Evolutionary conservation across 2,888 invertebrate genomes (phyloP).

Genomic region (Tromatobia lineatoria): DNA sequence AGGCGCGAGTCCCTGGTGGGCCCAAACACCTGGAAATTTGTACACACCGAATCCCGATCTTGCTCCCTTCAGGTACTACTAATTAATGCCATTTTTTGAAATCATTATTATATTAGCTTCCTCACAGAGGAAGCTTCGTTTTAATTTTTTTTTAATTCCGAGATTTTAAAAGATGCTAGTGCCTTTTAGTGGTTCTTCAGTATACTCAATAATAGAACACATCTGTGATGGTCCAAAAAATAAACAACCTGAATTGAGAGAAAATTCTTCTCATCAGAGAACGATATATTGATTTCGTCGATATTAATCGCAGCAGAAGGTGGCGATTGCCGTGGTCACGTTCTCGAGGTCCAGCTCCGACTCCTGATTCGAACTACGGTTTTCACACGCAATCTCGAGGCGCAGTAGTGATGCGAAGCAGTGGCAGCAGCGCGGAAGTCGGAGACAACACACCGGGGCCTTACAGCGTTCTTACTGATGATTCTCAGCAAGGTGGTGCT

Average conservation of each 20-base stretch:
- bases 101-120: no score
- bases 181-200: no score
- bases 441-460: constrained; percentile 74
- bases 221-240: no score
- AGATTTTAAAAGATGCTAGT: no score
- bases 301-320: constrained; percentile 76
- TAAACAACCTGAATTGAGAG: no score
- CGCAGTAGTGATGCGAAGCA: constrained; percentile 71
- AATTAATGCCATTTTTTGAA: no score
- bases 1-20: constrained; percentile 87
- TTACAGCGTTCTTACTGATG: constrained; percentile 71
- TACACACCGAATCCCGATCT: constrained; percentile 94
- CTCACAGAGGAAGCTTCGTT: no score
- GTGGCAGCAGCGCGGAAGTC: constrained; percentile 77
- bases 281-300: neutral
- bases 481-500: constrained; percentile 84
- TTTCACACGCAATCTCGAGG: constrained; percentile 82
- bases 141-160: no score
- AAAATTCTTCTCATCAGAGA: neutral
- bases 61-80: constrained; percentile 83
- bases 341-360: constrained; percentile 83
- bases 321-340: constrained; percentile 85
- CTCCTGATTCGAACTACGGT: constrained; percentile 94
- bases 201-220: no score
- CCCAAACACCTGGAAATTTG: constrained; percentile 90